These are phyloP conservation scores for Hapalemur alaotrensis DNA, from an alignment of 2,797 vertebrate genomes.

Conservation along the genomic window DNA sequence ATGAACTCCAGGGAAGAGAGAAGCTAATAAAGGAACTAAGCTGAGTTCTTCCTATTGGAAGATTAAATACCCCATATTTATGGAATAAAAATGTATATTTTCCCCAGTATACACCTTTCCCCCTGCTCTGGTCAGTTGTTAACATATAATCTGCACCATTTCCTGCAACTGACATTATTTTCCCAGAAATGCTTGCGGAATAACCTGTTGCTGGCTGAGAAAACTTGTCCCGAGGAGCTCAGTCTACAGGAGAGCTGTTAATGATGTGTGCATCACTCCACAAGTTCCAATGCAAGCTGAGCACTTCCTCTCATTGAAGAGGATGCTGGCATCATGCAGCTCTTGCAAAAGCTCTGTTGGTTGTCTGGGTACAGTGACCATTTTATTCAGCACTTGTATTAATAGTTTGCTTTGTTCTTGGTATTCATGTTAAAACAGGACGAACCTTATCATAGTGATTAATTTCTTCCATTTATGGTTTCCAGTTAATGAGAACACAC, in stretches of 20 bases:
- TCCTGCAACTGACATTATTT: not conserved
- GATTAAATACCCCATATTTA: not conserved
- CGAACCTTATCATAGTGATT: slow-evolving; percentile 33
- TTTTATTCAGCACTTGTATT: not conserved
- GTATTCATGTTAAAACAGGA: slow-evolving; percentile 47
- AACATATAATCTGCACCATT: not conserved
- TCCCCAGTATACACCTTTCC: not conserved
- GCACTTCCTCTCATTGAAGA: not conserved
- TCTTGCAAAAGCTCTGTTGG: not conserved
- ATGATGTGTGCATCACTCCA: not conserved
- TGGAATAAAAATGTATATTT: slow-evolving; percentile 25
- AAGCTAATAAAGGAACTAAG: not conserved
- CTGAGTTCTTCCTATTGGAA: not conserved
- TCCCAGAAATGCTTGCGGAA: not conserved
- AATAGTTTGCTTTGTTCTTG: slow-evolving; percentile 45
- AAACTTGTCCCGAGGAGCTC: not conserved
- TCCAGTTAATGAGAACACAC: slow-evolving; percentile 25
- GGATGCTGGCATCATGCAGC: not conserved
- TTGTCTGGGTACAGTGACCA: not conserved
- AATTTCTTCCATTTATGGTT: slow-evolving; percentile 49
- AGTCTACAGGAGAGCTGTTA: not conserved
- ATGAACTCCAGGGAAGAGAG: not conserved
- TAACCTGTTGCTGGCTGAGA: not conserved
- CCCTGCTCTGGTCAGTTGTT: not conserved
- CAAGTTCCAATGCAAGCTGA: not conserved